phyloP scores from a whole-genome alignment of 2,113 vertebrate genomes.

The Brachypteracias leptosomus region DNA sequence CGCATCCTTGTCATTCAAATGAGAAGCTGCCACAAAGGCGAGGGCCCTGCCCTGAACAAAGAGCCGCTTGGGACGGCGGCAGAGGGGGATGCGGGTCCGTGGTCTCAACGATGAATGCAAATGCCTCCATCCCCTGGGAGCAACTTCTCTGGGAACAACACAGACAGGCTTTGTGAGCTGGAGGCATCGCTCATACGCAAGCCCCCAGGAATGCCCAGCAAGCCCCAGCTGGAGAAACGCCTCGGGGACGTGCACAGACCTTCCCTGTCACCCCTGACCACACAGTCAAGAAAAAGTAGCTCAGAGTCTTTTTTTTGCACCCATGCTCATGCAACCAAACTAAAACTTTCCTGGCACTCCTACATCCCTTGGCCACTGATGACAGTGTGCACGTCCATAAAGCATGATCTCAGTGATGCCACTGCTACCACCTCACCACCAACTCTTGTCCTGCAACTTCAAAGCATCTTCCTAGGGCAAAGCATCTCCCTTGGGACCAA shows the following conservation, averaged over 20 bases:
- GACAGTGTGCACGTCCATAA: neutral
- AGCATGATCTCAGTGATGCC: neutral
- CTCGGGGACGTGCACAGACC: neutral
- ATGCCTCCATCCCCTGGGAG: slow-evolving; percentile 16
- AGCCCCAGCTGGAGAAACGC: neutral
- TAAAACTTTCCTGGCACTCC: neutral
- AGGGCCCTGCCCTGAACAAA: slow-evolving; percentile 10
- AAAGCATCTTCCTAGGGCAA: too few species aligned
- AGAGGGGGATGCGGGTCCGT: neutral
- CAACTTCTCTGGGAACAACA: neutral
- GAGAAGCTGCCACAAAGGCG: slow-evolving; percentile 12
- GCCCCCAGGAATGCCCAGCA: neutral
- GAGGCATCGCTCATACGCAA: neutral
- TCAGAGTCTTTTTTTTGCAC: neutral
- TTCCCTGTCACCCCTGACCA: neutral
- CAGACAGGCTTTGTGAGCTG: slow-evolving; percentile 17
- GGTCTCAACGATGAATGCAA: slow-evolving; percentile 38
- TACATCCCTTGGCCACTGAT: neutral
- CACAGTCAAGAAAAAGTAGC: neutral
- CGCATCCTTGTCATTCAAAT: slow-evolving; percentile 45
- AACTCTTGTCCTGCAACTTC: neutral
- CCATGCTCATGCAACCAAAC: neutral
- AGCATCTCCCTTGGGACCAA: neutral
- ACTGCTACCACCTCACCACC: too few species aligned
- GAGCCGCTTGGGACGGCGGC: neutral